phyloP scores from a whole-genome alignment of 2,113 vertebrate genomes.

The Gopherus flavomarginatus region DNA sequence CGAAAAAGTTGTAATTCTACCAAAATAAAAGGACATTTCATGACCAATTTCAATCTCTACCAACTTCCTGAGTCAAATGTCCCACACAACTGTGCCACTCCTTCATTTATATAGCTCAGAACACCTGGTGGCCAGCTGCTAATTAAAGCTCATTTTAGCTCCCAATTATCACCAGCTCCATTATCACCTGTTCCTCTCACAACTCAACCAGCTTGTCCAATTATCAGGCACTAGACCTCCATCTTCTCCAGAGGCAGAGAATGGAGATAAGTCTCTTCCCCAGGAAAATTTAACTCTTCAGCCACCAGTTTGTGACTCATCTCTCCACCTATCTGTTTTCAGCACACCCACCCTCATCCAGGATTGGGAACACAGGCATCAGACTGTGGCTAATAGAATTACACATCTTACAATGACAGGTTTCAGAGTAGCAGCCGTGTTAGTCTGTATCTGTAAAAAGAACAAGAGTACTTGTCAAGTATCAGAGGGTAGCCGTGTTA shows the following conservation, averaged over 20 bases:
- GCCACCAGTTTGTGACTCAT: neutral
- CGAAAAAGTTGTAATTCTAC: fast-evolving
- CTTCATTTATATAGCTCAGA: neutral
- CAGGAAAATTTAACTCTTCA: neutral
- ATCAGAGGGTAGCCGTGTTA: too few relatives aligned
- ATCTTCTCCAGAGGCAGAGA: neutral
- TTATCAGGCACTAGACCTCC: neutral
- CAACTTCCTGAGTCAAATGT: neutral
- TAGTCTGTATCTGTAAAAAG: too few relatives aligned
- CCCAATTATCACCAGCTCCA: neutral
- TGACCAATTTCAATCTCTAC: neutral
- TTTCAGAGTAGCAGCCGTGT: too few relatives aligned
- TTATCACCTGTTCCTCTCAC: neutral
- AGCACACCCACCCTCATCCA: neutral
- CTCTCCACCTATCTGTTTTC: neutral
- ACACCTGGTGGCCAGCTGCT: neutral
- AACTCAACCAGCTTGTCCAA: neutral
- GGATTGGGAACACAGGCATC: neutral
- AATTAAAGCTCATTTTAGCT: neutral
- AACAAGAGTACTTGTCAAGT: too few relatives aligned
- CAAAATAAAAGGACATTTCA: neutral
- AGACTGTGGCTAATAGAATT: neutral
- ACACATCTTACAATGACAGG: neutral
- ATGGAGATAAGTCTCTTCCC: neutral
- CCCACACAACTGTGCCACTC: neutral